A percentile compares a stretch with the other conserved stretches of the same genome.
Evolutionary conservation across 2,888 invertebrate species (phyloP).

Genomic region (Taenaris catops): DNA sequence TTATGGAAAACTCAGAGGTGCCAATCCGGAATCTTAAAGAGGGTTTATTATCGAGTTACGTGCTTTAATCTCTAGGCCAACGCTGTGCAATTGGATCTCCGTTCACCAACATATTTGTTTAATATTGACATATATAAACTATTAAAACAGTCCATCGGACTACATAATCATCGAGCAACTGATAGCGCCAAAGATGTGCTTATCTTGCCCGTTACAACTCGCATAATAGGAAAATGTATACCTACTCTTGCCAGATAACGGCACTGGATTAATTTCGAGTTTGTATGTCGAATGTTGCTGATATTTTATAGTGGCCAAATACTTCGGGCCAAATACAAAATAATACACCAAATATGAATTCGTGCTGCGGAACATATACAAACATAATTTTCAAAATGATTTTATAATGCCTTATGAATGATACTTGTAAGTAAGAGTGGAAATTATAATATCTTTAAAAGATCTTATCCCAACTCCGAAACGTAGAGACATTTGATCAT

Average conservation of each 20-base stretch:
- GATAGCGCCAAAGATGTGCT: constrained; percentile 67
- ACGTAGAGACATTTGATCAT: too few species aligned
- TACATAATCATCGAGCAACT: constrained; percentile 65
- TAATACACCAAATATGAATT: too few species aligned
- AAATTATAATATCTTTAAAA: too few species aligned
- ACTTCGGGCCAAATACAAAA: too few species aligned
- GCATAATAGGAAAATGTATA: constrained; percentile 67
- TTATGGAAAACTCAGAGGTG: too few species aligned
- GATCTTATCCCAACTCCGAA: too few species aligned
- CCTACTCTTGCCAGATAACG: constrained; percentile 56
- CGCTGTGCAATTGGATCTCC: constrained; percentile 38
- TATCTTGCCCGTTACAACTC: constrained; percentile 55
- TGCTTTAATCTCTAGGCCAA: constrained; percentile 51
- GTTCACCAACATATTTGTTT: constrained; percentile 52
- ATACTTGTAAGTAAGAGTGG: too few species aligned
- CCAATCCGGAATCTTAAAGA: too few species aligned
- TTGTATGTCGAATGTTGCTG: constrained; percentile 7
- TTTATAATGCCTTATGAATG: too few species aligned
- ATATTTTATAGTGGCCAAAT: neutral
- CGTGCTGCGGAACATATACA: too few species aligned
- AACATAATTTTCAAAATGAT: too few species aligned
- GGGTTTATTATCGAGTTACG: too few species aligned
- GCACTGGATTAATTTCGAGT: constrained; percentile 23
- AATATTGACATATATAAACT: constrained; percentile 22
- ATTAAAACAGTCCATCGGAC: constrained; percentile 60